These are phyloP conservation scores for Andrena bicolor DNA, from an alignment of 2,888 invertebrate species.

Conservation along the genomic window DNA sequence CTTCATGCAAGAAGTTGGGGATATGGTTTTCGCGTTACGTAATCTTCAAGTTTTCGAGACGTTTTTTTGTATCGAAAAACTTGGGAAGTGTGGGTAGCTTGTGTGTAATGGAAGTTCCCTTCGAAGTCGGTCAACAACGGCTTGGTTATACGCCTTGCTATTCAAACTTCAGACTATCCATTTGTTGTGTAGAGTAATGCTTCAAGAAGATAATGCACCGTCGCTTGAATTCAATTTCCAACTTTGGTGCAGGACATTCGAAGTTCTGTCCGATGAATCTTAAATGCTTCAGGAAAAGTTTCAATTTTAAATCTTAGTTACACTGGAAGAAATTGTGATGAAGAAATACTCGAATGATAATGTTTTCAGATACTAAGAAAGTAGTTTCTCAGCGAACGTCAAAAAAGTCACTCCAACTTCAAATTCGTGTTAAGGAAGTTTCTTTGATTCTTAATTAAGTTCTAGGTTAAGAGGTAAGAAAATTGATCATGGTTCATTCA, in stretches of 20 bases:
- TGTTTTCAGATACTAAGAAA: not conserved
- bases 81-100: not conserved
- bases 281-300: not conserved
- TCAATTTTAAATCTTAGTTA: not conserved
- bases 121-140: no score
- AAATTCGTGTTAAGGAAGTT: not conserved
- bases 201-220: conserved; percentile 5
- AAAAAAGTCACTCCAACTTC: not conserved
- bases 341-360: not conserved
- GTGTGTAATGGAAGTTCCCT: no score
- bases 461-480: not conserved
- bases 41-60: not conserved
- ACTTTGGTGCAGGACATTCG: not conserved
- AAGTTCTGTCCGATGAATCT: not conserved
- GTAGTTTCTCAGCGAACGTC: not conserved
- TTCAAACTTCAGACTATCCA: conserved; percentile 24
- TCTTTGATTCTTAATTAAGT: conserved; percentile 7
- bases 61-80: conserved; percentile 18
- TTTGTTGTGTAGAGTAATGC: conserved; percentile 23
- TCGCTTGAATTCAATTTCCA: conserved; percentile 5
- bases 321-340: no score
- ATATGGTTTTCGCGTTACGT: not conserved
- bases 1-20: not conserved
- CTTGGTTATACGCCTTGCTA: not conserved
- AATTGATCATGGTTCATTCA: not conserved